Percentiles rank a stretch among this genome's conserved stretches.
Evolutionary conservation across 2,797 vertebrate genomes (phyloP).

Genomic region (Vultur gryphus): DNA sequence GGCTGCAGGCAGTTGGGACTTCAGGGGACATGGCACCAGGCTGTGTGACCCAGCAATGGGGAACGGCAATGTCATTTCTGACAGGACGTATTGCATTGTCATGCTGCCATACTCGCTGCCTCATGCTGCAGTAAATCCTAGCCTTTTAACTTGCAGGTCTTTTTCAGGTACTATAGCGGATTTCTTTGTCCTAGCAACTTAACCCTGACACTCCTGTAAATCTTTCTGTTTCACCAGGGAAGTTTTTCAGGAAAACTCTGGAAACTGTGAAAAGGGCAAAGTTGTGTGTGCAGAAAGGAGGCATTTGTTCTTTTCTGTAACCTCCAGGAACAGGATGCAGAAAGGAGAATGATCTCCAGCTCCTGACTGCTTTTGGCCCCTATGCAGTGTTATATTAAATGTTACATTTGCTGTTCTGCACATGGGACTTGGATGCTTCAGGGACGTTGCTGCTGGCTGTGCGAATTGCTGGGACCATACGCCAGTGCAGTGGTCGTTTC

Average conservation of each 20-base stretch:
- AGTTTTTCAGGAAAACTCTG: background rate
- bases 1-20: background rate
- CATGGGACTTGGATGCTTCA: background rate
- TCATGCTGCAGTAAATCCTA: background rate
- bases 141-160: background rate
- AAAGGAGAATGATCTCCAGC: background rate
- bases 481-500: fast-evolving
- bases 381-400: background rate
- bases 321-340: background rate
- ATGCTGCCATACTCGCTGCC: fast-evolving
- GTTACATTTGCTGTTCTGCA: background rate
- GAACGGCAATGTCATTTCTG: fast-evolving
- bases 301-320: background rate
- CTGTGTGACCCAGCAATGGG: background rate
- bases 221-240: background rate
- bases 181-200: background rate
- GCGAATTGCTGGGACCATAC: fast-evolving
- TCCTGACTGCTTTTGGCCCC: background rate
- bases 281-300: background rate
- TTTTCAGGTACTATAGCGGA: background rate
- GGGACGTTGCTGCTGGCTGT: background rate
- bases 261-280: background rate
- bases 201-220: background rate
- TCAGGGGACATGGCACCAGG: background rate
- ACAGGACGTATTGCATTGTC: fast-evolving